phyloP scores from a whole-genome alignment of 2,113 vertebrate species.

The Hippocampus mohnikei region DNA sequence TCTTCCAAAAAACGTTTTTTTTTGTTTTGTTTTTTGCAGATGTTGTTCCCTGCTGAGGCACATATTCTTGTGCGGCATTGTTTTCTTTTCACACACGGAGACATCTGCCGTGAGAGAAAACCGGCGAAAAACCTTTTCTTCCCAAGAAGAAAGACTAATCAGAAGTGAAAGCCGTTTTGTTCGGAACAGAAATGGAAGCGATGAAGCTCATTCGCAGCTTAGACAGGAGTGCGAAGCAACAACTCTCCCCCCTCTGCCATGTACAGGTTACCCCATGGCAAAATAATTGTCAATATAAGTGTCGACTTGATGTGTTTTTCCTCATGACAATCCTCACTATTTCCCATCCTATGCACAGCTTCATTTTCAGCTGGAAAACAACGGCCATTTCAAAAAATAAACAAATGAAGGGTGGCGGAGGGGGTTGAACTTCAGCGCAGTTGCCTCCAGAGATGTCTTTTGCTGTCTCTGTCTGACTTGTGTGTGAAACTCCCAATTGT shows the following conservation, averaged over 20 bases:
- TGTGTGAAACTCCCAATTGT: conserved; percentile 20
- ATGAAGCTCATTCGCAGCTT: no score
- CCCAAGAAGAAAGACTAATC: background rate
- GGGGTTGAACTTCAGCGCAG: conserved; percentile 58
- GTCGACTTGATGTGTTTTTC: conserved; percentile 44
- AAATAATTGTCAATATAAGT: conserved; percentile 52
- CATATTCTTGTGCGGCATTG: conserved; percentile 27
- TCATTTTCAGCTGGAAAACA: conserved; percentile 66
- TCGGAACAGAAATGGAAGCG: background rate
- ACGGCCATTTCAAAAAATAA: conserved; percentile 44
- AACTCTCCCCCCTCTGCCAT: no score
- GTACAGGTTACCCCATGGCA: background rate
- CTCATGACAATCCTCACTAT: conserved; percentile 57
- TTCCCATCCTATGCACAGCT: conserved; percentile 31
- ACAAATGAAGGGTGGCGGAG: conserved; percentile 15
- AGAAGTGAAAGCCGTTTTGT: conserved; percentile 9
- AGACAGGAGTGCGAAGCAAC: background rate
- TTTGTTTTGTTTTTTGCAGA: no score
- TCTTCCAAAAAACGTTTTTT: background rate
- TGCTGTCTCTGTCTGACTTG: background rate
- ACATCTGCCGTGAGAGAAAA: conserved; percentile 29
- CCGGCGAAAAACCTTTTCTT: conserved; percentile 10
- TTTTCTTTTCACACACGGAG: conserved; percentile 21
- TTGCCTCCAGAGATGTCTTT: conserved; percentile 31
- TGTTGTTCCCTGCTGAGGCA: conserved; percentile 16